Evolutionary conservation across 2,888 invertebrate species (phyloP).

Genomic region (Schizotus pectinicornis): DNA sequence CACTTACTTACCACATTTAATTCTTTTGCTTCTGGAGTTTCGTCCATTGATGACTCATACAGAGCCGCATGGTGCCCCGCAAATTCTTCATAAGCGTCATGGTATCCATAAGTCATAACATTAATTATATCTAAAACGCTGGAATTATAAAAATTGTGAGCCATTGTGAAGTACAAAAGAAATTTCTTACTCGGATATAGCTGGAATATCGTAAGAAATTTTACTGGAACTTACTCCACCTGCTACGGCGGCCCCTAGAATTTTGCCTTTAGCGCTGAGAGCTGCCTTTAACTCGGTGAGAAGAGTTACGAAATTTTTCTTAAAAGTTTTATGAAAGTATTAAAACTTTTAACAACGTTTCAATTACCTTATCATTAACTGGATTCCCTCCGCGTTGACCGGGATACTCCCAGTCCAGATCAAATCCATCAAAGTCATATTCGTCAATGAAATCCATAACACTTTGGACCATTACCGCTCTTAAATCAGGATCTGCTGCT

Average conservation of each 20-base stretch:
- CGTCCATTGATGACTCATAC: constrained; percentile 16
- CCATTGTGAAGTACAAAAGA: neutral
- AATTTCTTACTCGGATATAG: constrained; percentile 22
- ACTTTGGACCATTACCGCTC: constrained; percentile 42
- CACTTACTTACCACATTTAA: too few relatives aligned
- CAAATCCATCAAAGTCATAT: constrained; percentile 23
- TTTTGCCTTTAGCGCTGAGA: constrained; percentile 37
- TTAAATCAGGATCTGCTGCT: constrained; percentile 55
- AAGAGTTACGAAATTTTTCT: constrained; percentile 38
- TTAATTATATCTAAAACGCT: constrained; percentile 6
- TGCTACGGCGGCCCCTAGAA: constrained; percentile 47
- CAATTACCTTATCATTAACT: constrained; percentile 1
- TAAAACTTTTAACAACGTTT: neutral
- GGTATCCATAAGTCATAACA: constrained; percentile 25
- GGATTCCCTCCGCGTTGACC: constrained; percentile 17
- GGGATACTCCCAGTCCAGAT: constrained; percentile 27
- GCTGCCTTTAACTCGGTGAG: constrained; percentile 41
- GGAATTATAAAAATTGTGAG: too few relatives aligned
- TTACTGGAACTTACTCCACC: constrained; percentile 41
- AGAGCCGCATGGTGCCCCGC: constrained; percentile 23
- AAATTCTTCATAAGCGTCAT: constrained; percentile 17
- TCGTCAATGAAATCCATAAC: constrained; percentile 17
- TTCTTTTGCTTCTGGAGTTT: neutral
- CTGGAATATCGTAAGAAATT: constrained; percentile 42
- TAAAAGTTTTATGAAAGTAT: neutral